These are phyloP conservation scores for Theodoxus fluviatilis DNA, from an alignment of 2,888 invertebrate genomes.

Conservation along the genomic window DNA sequence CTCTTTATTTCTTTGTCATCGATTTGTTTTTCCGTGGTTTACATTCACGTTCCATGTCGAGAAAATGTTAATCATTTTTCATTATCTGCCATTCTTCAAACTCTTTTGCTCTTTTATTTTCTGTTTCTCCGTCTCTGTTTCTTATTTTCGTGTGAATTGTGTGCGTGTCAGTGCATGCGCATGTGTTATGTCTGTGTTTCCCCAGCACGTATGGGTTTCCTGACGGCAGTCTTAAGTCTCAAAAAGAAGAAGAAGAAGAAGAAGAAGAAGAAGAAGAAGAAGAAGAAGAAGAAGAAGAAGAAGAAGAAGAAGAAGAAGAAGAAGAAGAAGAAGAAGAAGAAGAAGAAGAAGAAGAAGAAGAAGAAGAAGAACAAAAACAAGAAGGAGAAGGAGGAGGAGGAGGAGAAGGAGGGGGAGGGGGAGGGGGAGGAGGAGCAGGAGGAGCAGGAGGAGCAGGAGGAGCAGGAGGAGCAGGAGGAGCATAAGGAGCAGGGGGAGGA, in stretches of 20 bases:
- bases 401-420: conserved; percentile 21
- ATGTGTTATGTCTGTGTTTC: no score
- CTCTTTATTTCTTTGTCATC: no score
- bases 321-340: conserved; percentile 20
- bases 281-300: conserved; percentile 23
- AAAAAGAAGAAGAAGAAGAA: conserved; percentile 21
- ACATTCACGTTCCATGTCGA: no score
- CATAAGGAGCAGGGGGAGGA: conserved; percentile 13
- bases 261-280: conserved; percentile 22
- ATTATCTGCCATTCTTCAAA: no score
- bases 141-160: no score
- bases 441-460: conserved; percentile 9
- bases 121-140: no score
- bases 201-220: no score
- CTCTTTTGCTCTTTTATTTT: no score
- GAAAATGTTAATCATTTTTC: no score
- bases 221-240: not conserved
- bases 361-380: conserved; percentile 13
- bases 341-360: not conserved
- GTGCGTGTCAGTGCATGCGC: no score
- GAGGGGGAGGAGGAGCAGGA: conserved; percentile 22
- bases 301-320: conserved; percentile 22
- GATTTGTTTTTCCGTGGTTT: no score
- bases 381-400: conserved; percentile 17
- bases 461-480: conserved; percentile 21